These are phyloP conservation scores for Oreochromis niloticus DNA, from an alignment of 2,113 vertebrate genomes.

Conservation along the genomic window DNA sequence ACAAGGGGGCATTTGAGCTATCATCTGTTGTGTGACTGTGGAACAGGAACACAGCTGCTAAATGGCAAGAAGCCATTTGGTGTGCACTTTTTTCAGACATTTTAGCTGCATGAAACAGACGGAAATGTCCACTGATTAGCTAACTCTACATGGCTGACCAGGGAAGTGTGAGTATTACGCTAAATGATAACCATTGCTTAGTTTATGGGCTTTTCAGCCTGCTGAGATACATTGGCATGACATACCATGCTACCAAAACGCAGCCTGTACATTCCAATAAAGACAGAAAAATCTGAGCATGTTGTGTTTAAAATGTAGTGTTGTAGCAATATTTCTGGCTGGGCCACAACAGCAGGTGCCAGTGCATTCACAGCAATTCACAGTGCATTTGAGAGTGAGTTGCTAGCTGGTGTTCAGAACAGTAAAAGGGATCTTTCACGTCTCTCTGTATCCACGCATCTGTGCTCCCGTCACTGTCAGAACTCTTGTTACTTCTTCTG, in stretches of 20 bases:
- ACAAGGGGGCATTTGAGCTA: background rate
- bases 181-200: background rate
- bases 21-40: background rate
- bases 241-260: background rate
- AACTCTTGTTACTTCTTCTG: background rate
- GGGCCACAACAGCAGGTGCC: background rate
- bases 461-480: background rate
- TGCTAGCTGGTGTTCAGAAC: background rate
- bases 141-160: background rate
- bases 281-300: rapidly evolving
- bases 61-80: background rate
- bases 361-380: background rate
- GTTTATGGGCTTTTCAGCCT: background rate
- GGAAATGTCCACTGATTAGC: background rate
- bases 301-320: background rate
- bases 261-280: background rate
- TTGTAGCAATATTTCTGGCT: background rate
- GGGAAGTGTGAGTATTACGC: background rate
- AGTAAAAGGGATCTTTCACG: background rate
- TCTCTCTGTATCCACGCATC: background rate
- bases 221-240: background rate
- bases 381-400: background rate
- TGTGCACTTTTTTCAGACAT: background rate
- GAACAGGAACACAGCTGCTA: background rate
- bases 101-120: background rate